Base-by-base conservation (phyloP, 2,888 invertebrate genomes). In the Tetheella fluctuosa region DNA sequence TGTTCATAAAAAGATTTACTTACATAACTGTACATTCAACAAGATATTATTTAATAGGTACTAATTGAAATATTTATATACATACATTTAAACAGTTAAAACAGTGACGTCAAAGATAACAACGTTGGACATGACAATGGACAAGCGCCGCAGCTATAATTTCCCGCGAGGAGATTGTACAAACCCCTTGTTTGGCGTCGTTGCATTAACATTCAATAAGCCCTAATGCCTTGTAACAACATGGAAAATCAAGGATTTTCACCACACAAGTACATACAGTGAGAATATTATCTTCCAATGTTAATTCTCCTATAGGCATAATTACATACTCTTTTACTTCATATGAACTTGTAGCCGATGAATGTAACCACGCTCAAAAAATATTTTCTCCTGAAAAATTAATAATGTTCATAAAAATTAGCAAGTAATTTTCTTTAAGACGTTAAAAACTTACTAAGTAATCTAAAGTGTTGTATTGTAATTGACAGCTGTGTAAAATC, bases 131-230 rank as follows among this genome's bases (percentile, higher is more conserved):
- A 6, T 0, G 54, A 68, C 67, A 80, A 70, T 63, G 83, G 52
- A 74, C 20, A 63, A 67, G 0, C 42, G n/a, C 54, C 15, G 10
- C 17, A 17, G 57, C 58, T 61, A 69, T 67, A 65, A 73, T 71
- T 70, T 70, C 67, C 62, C 60, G 52, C 52, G 54, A 57, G 61
- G 57, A 62, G 62, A 60, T 62, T 65, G 68, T 63, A 62, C 64
- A 64, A 69, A 73, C 76, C 77, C 79, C 74, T 63, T 66, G 69
- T 74, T 75, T 65, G 64, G 59, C 65, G 64, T 39, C 39, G 63
- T 65, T 64, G 79, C 77, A 85, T 87, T 85, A 83, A 76, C 86
- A 83, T 86, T 81, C 83, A 84, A 84, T 86, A 83, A 88, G 76
- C 77, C 72, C 70, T 84, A 84, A 86, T 80, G 70, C 82, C 69